Evolutionary conservation across 2,113 vertebrate genomes (phyloP), one percentile per base, ranked within the genome.

Genomic region (Chloropsis cyanopogon): DNA sequence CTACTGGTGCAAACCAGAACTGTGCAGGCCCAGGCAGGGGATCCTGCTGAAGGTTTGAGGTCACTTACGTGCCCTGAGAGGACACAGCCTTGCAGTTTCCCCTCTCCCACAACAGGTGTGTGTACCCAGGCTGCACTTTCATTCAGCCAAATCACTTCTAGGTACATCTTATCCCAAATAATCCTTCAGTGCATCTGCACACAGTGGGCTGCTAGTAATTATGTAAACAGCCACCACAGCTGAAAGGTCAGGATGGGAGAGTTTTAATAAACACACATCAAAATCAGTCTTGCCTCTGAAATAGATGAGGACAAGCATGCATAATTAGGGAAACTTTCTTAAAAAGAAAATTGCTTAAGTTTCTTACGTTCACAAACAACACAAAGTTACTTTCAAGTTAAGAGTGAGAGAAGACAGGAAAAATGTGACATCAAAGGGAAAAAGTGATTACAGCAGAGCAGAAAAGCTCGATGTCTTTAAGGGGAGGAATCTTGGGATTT

Each of bases 1-100:
- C 14, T 54, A 16, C n/a, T 2, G 4, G 26, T 35, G 31, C 37
- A 44, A 37, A 57, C 12, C 37, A 37, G 29, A 42, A 35, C 1
- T 0, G 29, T 9, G 31, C 5, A 49, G 10, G 37, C 25, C n/a
- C 50, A 68, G 49, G 12, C 53, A 28, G 33, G 33, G 8, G 9
- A 35, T 37, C 15, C 59, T 44, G 42, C 9, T 52, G 24, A 33
- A 47, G 41, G 39, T 5, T 7, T 0, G 8, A 26, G 19, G 25
- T 50, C n/a, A 8, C 20, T 21, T 28, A 4, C 0, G 0, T 6
- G 14, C 25, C 37, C 49, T 1, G 0, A 22, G 28, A 10, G 7
- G 7, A 10, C 22, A 10, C 6, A 53, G 75, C 23, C 10, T 15
- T 25, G 41, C 31, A 6, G 31, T 14, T 37, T 49, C 35, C 12